Conservation (phyloP, 1,140 invertebrate genomes). For the Epicauta chinensis region DNA sequence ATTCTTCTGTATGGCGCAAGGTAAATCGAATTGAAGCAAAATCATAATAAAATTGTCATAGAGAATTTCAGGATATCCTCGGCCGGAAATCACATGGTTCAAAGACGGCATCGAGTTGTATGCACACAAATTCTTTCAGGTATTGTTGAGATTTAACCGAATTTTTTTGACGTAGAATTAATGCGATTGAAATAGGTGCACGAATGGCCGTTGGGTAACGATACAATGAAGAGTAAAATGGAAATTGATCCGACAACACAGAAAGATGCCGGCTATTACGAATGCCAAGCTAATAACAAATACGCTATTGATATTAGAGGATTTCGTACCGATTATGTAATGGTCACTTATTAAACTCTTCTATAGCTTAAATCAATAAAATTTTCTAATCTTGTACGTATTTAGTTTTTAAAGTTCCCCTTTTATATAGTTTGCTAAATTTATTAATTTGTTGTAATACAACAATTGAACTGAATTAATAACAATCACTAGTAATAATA, state of each 20-base stretch:
- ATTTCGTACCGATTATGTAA: slow-evolving; percentile 65
- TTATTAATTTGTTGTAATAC: slow-evolving; percentile 11
- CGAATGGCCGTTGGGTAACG: slow-evolving; percentile 77
- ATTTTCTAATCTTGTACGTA: too few relatives aligned
- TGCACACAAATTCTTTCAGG: slow-evolving; percentile 80
- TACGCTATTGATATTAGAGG: slow-evolving; percentile 65
- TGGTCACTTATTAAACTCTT: slow-evolving; percentile 55
- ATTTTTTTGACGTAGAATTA: neutral
- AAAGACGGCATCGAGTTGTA: slow-evolving; percentile 88
- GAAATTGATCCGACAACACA: slow-evolving; percentile 93
- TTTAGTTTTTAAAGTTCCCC: too few relatives aligned
- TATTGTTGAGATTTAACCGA: slow-evolving; percentile 43
- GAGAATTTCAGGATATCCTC: slow-evolving; percentile 48
- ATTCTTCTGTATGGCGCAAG: slow-evolving; percentile 82
- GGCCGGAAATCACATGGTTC: slow-evolving; percentile 87
- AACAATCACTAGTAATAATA: slow-evolving; percentile 17
- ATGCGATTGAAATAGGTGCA: slow-evolving; percentile 72
- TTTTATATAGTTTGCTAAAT: slow-evolving; percentile 3
- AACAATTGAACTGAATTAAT: slow-evolving; percentile 27
- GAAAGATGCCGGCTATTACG: slow-evolving; percentile 75
- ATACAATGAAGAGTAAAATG: slow-evolving; percentile 84
- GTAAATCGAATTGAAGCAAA: slow-evolving; percentile 35
- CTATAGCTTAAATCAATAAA: too few relatives aligned
- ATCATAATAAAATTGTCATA: neutral
- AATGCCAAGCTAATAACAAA: slow-evolving; percentile 71